Conservation (phyloP, 2,113 vertebrate genomes). For the Mus pahari region DNA sequence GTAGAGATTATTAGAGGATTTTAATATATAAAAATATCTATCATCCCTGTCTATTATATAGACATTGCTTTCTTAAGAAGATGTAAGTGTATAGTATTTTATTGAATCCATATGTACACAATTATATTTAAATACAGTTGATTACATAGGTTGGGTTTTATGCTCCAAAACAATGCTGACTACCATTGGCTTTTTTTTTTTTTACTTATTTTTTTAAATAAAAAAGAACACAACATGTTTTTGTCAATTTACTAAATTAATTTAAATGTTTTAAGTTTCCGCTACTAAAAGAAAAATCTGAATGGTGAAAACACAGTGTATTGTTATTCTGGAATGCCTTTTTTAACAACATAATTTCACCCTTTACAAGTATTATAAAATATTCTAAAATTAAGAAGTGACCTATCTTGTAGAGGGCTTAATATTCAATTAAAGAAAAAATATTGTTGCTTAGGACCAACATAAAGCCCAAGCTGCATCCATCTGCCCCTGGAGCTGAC, state of each 20-base stretch:
- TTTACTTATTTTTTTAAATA: neutral
- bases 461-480: too few species aligned
- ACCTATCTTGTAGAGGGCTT: neutral
- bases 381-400: neutral
- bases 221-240: neutral
- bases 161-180: neutral
- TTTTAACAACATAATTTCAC: neutral
- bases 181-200: neutral
- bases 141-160: neutral
- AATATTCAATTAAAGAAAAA: neutral
- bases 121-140: neutral
- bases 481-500: too few species aligned
- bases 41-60: neutral
- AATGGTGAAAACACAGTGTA: neutral
- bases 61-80: neutral
- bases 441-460: too few species aligned
- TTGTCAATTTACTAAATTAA: neutral
- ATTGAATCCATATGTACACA: neutral
- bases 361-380: neutral
- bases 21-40: too few species aligned
- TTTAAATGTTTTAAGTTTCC: neutral
- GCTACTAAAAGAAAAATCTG: neutral
- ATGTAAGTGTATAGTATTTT: neutral
- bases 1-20: too few species aligned
- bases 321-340: neutral